Evolutionary conservation across 2,797 vertebrate genomes (phyloP).

Genomic region (Lepus townsendii): DNA sequence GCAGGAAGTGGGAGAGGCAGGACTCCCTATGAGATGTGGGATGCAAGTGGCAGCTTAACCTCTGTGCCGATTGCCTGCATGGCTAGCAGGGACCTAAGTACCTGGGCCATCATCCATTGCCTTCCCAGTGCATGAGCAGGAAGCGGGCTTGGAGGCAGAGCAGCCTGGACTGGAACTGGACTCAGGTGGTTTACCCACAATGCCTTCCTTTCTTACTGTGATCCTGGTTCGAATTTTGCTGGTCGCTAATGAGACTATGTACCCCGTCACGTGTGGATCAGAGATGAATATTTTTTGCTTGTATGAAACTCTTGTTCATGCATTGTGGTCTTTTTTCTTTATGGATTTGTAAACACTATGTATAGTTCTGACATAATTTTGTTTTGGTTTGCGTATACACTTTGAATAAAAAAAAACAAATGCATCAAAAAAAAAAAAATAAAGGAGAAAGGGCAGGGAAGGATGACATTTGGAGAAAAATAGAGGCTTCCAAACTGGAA

Average conservation of each 20-base stretch:
- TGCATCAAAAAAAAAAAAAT: neutral
- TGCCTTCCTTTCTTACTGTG: too few relatives aligned
- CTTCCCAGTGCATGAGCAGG: too few relatives aligned
- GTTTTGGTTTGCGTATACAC: neutral
- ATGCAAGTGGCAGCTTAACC: too few relatives aligned
- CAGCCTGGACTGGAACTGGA: too few relatives aligned
- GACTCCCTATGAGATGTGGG: too few relatives aligned
- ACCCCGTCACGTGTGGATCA: neutral
- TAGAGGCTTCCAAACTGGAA: neutral
- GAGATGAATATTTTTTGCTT: neutral
- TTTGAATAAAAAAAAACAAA: neutral
- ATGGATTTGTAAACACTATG: neutral
- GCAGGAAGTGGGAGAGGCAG: too few relatives aligned
- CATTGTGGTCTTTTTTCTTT: neutral
- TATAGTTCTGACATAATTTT: neutral
- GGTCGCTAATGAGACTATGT: neutral
- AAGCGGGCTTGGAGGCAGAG: too few relatives aligned
- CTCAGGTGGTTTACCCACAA: too few relatives aligned
- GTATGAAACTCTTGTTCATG: neutral
- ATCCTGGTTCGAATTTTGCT: neutral
- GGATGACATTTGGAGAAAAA: constrained; percentile 21
- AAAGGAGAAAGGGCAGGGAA: neutral
- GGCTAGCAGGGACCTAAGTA: too few relatives aligned
- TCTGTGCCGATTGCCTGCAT: too few relatives aligned
- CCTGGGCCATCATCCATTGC: too few relatives aligned